Conservation (phyloP, 2,888 invertebrate genomes). For the Caenorhabditis parvicauda region DNA sequence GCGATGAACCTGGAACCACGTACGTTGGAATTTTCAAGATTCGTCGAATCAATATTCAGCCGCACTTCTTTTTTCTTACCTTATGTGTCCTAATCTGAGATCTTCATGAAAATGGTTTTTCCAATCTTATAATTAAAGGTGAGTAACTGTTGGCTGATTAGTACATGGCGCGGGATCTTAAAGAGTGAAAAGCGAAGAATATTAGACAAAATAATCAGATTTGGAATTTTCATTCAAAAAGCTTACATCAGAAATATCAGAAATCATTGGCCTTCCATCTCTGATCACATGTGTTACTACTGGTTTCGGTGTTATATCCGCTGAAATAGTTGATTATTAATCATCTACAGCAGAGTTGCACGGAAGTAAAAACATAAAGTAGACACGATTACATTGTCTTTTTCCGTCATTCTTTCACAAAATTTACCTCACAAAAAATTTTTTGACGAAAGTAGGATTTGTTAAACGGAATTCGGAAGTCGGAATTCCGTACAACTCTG, state of each 20-base stretch:
- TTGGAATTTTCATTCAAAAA: too few species aligned
- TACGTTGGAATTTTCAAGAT: background rate
- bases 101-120: background rate
- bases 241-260: slow-evolving; percentile 22
- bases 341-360: background rate
- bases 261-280: slow-evolving; percentile 26
- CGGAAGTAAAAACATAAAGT: too few species aligned
- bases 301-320: background rate
- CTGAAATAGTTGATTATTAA: background rate
- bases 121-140: too few species aligned
- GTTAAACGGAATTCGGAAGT: background rate
- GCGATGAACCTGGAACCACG: slow-evolving; percentile 20
- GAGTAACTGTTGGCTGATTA: too few species aligned
- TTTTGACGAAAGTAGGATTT: background rate
- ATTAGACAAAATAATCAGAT: too few species aligned
- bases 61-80: background rate
- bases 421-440: too few species aligned
- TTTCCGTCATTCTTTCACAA: too few species aligned
- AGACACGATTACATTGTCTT: too few species aligned
- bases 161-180: too few species aligned
- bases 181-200: too few species aligned
- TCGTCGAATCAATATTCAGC: too few species aligned
- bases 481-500: too few species aligned
- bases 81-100: background rate
- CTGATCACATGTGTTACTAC: slow-evolving; percentile 7